These are phyloP conservation scores for Rostratula benghalensis DNA, from an alignment of 2,113 vertebrate species.

Conservation along the genomic window DNA sequence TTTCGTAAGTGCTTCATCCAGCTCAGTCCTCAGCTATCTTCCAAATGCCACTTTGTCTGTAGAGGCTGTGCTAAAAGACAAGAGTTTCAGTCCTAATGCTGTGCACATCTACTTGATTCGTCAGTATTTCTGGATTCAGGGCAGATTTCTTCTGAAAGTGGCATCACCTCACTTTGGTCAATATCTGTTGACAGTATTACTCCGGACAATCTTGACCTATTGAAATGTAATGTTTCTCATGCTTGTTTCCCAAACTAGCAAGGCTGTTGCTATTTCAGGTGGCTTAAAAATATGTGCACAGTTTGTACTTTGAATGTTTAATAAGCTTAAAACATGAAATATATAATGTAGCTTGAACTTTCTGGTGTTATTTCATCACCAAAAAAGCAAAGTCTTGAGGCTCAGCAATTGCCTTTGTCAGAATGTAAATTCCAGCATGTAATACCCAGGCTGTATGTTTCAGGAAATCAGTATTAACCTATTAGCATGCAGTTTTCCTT, in stretches of 20 bases:
- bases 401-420: slow-evolving; percentile 64
- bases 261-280: slow-evolving; percentile 73
- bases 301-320: slow-evolving; percentile 69
- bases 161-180: neutral
- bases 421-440: slow-evolving; percentile 74
- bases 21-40: neutral
- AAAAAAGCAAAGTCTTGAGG: slow-evolving; percentile 64
- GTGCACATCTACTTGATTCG: neutral
- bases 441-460: slow-evolving; percentile 74
- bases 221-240: slow-evolving; percentile 39
- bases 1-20: neutral
- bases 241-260: slow-evolving; percentile 20
- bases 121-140: neutral
- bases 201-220: slow-evolving; percentile 7
- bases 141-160: neutral
- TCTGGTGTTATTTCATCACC: slow-evolving; percentile 70
- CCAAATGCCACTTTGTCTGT: neutral
- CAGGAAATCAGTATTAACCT: slow-evolving; percentile 76
- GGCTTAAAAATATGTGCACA: slow-evolving; percentile 63
- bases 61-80: neutral
- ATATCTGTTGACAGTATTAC: neutral
- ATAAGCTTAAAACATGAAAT: slow-evolving; percentile 70
- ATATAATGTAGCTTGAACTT: slow-evolving; percentile 70
- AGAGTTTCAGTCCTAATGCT: neutral
- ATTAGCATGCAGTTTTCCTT: slow-evolving; percentile 78